Evolutionary conservation across 2,113 vertebrate genomes (phyloP).

Genomic region (Neopipo cinnamomea): DNA sequence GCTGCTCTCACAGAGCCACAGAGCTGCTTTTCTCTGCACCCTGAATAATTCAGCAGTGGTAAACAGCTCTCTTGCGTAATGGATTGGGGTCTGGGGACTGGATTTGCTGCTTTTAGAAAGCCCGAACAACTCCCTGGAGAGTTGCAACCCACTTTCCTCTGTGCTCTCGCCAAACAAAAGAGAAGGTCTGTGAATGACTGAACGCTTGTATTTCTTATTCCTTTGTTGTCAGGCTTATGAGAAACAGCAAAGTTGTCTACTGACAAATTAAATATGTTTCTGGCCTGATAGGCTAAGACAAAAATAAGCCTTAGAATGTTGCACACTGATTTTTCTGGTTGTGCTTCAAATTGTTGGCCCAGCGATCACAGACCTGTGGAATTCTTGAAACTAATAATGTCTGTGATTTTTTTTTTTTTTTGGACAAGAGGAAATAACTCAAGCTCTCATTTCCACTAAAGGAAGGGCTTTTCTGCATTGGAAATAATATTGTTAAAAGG

Average conservation of each 20-base stretch:
- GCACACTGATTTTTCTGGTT: rapidly evolving
- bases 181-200: background rate
- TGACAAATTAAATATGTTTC: background rate
- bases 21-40: background rate
- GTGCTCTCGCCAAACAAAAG: rapidly evolving
- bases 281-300: background rate
- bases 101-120: background rate
- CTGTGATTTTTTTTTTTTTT: background rate
- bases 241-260: background rate
- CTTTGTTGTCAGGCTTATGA: background rate
- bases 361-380: rapidly evolving
- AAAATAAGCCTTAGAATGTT: background rate
- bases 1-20: background rate
- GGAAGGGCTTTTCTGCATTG: background rate
- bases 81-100: background rate
- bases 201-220: background rate
- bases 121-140: rapidly evolving
- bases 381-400: background rate
- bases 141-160: background rate
- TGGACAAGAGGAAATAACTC: background rate
- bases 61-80: background rate
- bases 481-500: background rate
- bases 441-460: background rate
- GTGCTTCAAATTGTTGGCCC: background rate
- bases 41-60: background rate